Evolutionary conservation across 2,797 vertebrate genomes (phyloP).

Genomic region (Phrynocephalus guinanensis): DNA sequence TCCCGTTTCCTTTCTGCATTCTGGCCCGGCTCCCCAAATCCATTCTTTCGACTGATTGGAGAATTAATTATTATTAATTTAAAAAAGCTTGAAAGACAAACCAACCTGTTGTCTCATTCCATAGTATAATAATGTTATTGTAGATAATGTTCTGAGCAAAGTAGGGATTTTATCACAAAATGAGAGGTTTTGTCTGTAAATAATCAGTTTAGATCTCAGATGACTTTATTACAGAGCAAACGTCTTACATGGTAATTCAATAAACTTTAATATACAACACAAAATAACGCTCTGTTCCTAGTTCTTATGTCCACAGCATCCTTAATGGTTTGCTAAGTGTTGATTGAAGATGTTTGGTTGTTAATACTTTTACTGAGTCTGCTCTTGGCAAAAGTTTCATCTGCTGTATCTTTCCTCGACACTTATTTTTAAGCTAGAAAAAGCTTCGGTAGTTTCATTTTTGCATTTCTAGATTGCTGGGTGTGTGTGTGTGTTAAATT

Average conservation of each 20-base stretch:
- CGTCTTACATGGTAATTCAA: slow-evolving; percentile 79
- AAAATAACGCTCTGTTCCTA: background rate
- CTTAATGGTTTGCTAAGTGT: background rate
- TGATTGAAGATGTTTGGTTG: background rate
- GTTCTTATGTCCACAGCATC: background rate
- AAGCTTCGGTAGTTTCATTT: background rate
- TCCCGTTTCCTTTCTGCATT: slow-evolving; percentile 50
- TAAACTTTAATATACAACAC: slow-evolving; percentile 78
- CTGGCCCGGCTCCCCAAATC: slow-evolving; percentile 63
- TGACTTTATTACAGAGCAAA: slow-evolving; percentile 76
- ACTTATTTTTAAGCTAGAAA: background rate
- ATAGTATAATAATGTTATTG: slow-evolving; percentile 78
- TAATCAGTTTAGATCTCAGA: slow-evolving; percentile 77
- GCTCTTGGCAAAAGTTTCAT: background rate
- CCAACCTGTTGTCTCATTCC: slow-evolving; percentile 72
- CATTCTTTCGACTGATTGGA: slow-evolving; percentile 75
- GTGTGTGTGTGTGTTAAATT: too few species aligned
- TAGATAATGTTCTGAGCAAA: slow-evolving; percentile 75
- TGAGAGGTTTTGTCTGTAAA: slow-evolving; percentile 77
- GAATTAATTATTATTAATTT: slow-evolving; percentile 78
- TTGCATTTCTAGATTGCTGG: background rate
- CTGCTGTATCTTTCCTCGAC: background rate
- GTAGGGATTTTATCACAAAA: slow-evolving; percentile 77
- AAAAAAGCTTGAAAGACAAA: slow-evolving; percentile 80
- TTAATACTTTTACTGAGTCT: background rate